These are phyloP conservation scores for Danio rerio DNA, from an alignment of 2,113 vertebrate species.

Conservation along the genomic window DNA sequence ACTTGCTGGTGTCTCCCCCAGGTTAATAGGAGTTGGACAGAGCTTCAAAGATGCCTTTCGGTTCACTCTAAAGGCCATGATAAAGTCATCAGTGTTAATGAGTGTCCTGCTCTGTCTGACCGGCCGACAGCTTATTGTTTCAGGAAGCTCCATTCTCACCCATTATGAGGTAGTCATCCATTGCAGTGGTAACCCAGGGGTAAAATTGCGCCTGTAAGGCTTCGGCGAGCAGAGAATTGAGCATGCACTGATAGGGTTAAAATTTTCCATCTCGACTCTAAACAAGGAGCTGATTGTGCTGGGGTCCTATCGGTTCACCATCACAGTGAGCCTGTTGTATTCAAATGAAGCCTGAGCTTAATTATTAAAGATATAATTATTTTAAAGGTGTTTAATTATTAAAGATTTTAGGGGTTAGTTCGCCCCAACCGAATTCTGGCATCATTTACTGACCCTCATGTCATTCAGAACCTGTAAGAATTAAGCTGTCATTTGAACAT, in stretches of 20 bases:
- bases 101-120: conserved; percentile 63
- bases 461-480: too few species aligned
- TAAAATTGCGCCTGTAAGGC: conserved; percentile 67
- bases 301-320: neutral
- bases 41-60: neutral
- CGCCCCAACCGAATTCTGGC: too few species aligned
- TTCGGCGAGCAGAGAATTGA: conserved; percentile 60
- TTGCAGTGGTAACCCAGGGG: conserved; percentile 62
- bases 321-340: conserved; percentile 33
- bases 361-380: neutral
- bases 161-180: conserved; percentile 76
- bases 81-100: conserved; percentile 70
- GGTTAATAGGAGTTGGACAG: neutral
- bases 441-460: too few species aligned
- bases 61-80: conserved; percentile 62
- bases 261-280: conserved; percentile 44
- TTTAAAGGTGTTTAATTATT: too few species aligned
- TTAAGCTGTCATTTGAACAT: too few species aligned
- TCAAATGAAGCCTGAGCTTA: neutral
- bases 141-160: conserved; percentile 64
- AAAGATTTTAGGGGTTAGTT: too few species aligned
- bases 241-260: conserved; percentile 58
- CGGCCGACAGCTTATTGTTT: conserved; percentile 66
- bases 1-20: neutral
- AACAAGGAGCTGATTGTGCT: conserved; percentile 49